Evolutionary conservation across 2,888 invertebrate genomes (phyloP).

Genomic region (Tipula confusa): DNA sequence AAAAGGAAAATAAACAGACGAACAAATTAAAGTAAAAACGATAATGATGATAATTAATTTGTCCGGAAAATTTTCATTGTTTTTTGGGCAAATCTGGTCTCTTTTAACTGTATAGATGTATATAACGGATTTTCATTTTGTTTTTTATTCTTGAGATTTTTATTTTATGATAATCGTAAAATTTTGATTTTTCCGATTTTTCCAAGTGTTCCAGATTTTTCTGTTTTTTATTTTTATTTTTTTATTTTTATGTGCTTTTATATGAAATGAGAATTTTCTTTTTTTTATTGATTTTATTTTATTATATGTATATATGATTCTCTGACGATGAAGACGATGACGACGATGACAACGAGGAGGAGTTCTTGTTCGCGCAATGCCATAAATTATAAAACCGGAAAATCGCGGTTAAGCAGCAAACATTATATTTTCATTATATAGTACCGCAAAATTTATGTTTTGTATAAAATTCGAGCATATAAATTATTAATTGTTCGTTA

Average conservation of each 20-base stretch:
- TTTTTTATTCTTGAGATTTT: not conserved
- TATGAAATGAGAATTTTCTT: not conserved
- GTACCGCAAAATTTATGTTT: constrained; percentile 3
- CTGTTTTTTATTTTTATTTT: not conserved
- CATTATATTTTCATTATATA: constrained; percentile 6
- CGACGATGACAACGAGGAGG: not conserved
- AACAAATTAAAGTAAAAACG: not conserved
- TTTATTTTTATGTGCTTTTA: not conserved
- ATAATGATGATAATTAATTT: constrained; percentile 29
- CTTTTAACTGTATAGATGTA: not conserved
- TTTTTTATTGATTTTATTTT: not conserved
- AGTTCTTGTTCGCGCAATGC: not conserved
- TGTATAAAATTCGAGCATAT: not conserved
- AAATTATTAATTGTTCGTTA: not conserved
- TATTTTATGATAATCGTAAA: constrained; percentile 27
- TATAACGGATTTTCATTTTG: constrained; percentile 12
- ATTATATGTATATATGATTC: not conserved
- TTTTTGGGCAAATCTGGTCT: not conserved
- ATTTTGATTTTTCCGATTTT: constrained; percentile 26
- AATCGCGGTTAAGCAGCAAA: constrained; percentile 8
- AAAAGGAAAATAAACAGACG: not conserved
- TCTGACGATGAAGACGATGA: not conserved
- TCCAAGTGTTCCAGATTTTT: not conserved
- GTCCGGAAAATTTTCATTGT: constrained; percentile 26
- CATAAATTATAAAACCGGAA: not conserved